phyloP scores from a whole-genome alignment of 1,140 invertebrate genomes.

The Brachionus rotundiformis region DNA sequence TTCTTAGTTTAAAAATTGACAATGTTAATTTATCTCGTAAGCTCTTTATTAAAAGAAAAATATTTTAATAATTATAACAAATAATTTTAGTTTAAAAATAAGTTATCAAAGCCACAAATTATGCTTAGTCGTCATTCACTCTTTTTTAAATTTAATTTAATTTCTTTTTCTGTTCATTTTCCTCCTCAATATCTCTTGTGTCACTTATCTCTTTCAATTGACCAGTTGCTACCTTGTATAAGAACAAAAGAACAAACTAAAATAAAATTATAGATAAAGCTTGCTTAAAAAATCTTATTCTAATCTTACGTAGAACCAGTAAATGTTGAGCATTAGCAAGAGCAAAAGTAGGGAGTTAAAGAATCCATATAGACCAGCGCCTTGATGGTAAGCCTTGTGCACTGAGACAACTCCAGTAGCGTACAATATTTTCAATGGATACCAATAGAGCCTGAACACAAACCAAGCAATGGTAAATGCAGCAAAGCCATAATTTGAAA shows the following conservation, averaged over 20 bases:
- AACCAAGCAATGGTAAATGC: conserved; percentile 62
- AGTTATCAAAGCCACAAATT: conserved; percentile 5
- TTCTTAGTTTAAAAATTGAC: too few relatives aligned
- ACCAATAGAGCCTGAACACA: conserved; percentile 61
- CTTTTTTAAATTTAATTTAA: neutral
- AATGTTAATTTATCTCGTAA: neutral
- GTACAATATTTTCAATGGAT: conserved; percentile 62
- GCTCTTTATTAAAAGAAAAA: neutral
- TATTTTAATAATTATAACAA: neutral
- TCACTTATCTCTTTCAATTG: conserved; percentile 61
- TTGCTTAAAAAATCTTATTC: neutral
- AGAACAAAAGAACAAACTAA: conserved; percentile 59
- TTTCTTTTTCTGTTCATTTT: conserved; percentile 49
- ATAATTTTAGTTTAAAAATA: conserved; percentile 2
- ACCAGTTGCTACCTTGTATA: conserved; percentile 59
- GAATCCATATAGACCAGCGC: conserved; percentile 56
- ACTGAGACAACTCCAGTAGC: conserved; percentile 57
- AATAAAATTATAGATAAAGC: conserved; percentile 24
- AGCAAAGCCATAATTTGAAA: conserved; percentile 61
- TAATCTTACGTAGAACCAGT: conserved; percentile 60
- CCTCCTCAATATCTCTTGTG: conserved; percentile 59
- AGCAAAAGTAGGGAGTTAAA: conserved; percentile 61
- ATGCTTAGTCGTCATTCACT: neutral
- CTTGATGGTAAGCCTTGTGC: conserved; percentile 51
- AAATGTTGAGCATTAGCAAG: conserved; percentile 62